Evolutionary conservation across 2,888 invertebrate species (phyloP).

Genomic region (Embidobia sp.): DNA sequence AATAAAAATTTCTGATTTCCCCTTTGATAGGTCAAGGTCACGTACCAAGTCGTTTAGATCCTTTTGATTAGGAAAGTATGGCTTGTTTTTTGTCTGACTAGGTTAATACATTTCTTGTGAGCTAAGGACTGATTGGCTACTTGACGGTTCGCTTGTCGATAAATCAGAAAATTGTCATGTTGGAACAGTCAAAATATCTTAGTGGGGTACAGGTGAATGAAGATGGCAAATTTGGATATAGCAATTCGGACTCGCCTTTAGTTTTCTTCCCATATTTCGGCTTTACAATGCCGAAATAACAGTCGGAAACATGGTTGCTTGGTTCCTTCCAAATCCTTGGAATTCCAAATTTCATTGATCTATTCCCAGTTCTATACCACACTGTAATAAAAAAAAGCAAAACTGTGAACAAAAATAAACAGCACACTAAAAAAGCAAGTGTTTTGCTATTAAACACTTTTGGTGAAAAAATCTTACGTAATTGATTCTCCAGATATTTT

Average conservation of each 20-base stretch:
- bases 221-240: constrained; percentile 26
- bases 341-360: constrained; percentile 15
- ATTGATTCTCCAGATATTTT: too few species aligned
- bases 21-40: constrained; percentile 5
- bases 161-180: constrained; percentile 6
- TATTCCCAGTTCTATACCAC: neutral
- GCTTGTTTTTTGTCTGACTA: constrained; percentile 2
- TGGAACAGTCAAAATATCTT: constrained; percentile 12
- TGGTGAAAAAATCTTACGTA: too few species aligned
- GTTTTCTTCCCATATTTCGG: constrained; percentile 6
- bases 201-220: constrained; percentile 16
- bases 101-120: constrained; percentile 9
- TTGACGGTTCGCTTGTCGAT: constrained; percentile 15
- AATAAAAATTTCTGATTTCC: constrained; percentile 61
- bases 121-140: constrained; percentile 1
- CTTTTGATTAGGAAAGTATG: constrained; percentile 20
- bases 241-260: neutral
- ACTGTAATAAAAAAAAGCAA: too few species aligned
- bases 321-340: constrained; percentile 31
- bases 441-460: too few species aligned
- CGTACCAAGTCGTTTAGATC: constrained; percentile 19
- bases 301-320: constrained; percentile 6
- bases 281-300: constrained; percentile 5
- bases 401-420: too few species aligned
- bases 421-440: too few species aligned